Conservation (phyloP, 2,888 invertebrate genomes). For the Pristionchus maxplancki region DNA sequence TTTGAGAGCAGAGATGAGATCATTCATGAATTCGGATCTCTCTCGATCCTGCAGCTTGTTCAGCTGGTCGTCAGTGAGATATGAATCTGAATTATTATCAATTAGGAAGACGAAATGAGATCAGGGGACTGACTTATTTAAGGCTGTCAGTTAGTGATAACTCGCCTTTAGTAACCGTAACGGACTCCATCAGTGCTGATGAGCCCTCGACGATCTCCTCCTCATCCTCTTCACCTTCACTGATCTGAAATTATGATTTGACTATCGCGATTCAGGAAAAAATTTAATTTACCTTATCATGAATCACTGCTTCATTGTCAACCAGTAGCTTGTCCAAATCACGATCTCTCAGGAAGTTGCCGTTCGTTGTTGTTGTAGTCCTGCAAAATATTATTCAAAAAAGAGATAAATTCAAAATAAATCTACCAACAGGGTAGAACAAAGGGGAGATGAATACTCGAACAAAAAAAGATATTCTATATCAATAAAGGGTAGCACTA, state of each 20-base stretch:
- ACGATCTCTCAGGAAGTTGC: not conserved
- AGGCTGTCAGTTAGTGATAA: too few relatives aligned
- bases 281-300: conserved; percentile 11
- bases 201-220: conserved; percentile 23
- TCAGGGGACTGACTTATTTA: too few relatives aligned
- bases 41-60: conserved; percentile 63
- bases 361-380: not conserved
- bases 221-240: conserved; percentile 50
- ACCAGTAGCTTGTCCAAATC: not conserved
- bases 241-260: not conserved
- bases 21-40: conserved; percentile 63
- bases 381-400: not conserved
- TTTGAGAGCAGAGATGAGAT: conserved; percentile 55
- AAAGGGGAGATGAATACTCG: too few relatives aligned
- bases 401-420: too few relatives aligned
- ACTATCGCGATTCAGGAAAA: not conserved
- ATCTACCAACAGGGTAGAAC: not conserved
- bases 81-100: not conserved
- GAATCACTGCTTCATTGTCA: conserved; percentile 18
- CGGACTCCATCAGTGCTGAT: conserved; percentile 24
- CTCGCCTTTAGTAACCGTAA: conserved; percentile 14
- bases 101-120: too few relatives aligned
- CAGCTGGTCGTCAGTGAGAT: not conserved
- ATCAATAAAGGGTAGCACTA: not conserved
- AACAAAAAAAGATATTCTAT: too few relatives aligned